Percentiles rank a stretch among this genome's conserved stretches.
These are phyloP conservation scores for Heterodera carotae DNA, from an alignment of 1,140 invertebrate genomes.

Conservation along the genomic window DNA sequence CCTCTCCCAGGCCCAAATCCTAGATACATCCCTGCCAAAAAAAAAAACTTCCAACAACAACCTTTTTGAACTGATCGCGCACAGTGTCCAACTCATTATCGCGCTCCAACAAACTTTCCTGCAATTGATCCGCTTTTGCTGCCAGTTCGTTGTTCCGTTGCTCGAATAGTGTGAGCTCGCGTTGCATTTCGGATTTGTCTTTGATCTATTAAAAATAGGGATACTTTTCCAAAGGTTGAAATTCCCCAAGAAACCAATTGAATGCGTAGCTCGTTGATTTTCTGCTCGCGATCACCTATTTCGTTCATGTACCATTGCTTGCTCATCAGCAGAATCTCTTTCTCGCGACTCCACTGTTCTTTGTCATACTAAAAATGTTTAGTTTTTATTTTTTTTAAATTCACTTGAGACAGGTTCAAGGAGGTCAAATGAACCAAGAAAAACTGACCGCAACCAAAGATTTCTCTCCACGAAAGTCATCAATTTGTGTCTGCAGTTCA, in stretches of 20 bases:
- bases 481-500: constrained; percentile 29
- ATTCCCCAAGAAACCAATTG: background rate
- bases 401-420: too few relatives aligned
- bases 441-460: constrained; percentile 16
- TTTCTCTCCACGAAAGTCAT: constrained; percentile 35
- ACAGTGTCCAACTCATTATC: background rate
- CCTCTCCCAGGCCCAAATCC: too few relatives aligned
- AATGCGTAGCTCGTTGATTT: constrained; percentile 34
- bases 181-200: constrained; percentile 16
- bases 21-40: constrained; percentile 3
- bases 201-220: background rate
- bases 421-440: background rate
- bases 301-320: constrained; percentile 45
- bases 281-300: constrained; percentile 34
- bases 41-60: constrained; percentile 9
- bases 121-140: background rate
- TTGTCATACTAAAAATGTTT: constrained; percentile 34
- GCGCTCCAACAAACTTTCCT: constrained; percentile 2
- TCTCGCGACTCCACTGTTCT: constrained; percentile 36
- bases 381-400: too few relatives aligned
- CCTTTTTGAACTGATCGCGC: constrained; percentile 18
- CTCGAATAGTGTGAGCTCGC: background rate
- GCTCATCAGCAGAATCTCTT: constrained; percentile 33
- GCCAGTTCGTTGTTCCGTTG: constrained; percentile 15
- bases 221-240: background rate